Base-by-base conservation (phyloP, 2,797 vertebrate species). In the Varecia variegata region DNA sequence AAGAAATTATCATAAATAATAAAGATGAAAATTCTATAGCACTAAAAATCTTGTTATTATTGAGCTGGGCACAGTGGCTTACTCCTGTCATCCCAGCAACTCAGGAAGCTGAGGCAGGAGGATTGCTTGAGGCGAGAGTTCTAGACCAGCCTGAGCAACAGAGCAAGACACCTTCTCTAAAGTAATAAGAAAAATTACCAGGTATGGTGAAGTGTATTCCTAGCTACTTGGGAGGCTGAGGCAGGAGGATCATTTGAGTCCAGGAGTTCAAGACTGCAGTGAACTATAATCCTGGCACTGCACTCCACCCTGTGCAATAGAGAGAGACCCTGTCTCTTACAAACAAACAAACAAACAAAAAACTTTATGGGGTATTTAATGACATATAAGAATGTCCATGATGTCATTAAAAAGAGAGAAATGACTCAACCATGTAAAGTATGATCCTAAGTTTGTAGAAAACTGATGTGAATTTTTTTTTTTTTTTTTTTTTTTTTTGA, bases 11-110 rank as follows among this genome's bases (percentile, higher is more conserved):
- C 43, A 79, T 80, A 86, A 94, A 47, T 30, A 18, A 83, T 62
- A 85, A 95, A 73, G 47, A 85, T 45, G 21, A 87, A 93, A 91
- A 95, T 85, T 92, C 23, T 77, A 60, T 15, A 76, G 43, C 25
- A 74, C 62, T 65, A 65, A 65, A 65, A 58, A n/a, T 17, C 62
- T 20, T n/a, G 62, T n/a, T 65, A n/a, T 65, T n/a, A 65, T 65
- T 65, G 32, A 65, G 17, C 15, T 65, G 62, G 62, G 32, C 62
- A n/a, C 32, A n/a, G 62, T n/a, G 62, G 62, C 32, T 65, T 17
- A n/a, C 32, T 65, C 62, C 15, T n/a, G 32, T 65, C 18, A 65
- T 18, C 15, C n/a, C 32, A 65, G 62, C 62, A 65, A 65, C 62
- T 65, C 62, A 65, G 62, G 32, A n/a, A n/a, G 62, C 62, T 7